Base-by-base conservation (phyloP, 2,797 vertebrate genomes). In the Pogonophryne albipinna region DNA sequence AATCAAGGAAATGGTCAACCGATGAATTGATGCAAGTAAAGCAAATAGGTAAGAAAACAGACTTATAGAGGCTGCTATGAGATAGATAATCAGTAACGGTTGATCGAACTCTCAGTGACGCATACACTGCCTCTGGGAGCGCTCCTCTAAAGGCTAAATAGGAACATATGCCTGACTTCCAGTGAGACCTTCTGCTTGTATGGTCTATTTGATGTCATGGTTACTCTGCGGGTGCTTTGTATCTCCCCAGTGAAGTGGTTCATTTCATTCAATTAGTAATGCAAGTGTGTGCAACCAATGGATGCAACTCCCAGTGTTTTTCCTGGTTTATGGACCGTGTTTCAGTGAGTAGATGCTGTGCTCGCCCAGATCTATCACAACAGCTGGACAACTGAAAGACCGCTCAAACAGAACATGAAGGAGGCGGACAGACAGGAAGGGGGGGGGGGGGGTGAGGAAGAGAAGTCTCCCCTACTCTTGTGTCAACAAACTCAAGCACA, bases 211-310 rank as follows among this genome's bases (percentile, higher is more conserved):
- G 63, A 76, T 66, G 67, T 65, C 66, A 79, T 46, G 31, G 67
- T 17, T 57, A 55, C 60, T 58, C 20, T 51, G 65, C 10, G 20
- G 69, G 71, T 23, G 51, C 66, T 81, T 69, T 78, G 72, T 52
- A 49, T 55, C 74, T 76, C 77, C 72, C 63, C 52, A 76, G 64
- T 57, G 74, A 85, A 78, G 46, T 44, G 58, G 82, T 81, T 82
- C 23, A 85, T 84, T 84, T 73, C 65, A 85, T 88, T 83, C 71
- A 91, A 88, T 89, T 85, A 87, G 58, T 45, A 56, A 78, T 66
- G 56, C 50, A 34, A 66, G 73, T 69, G 61, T 63, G 76, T 76
- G 72, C 46, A 73, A 75, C 75, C 64, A 68, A 56, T 27, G 49
- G 58, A 65, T 71, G 61, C 23, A 45, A 71, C 71, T 73, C 60